phyloP scores from a whole-genome alignment of 2,888 invertebrate genomes.

The Petrolisthes cinctipes region DNA sequence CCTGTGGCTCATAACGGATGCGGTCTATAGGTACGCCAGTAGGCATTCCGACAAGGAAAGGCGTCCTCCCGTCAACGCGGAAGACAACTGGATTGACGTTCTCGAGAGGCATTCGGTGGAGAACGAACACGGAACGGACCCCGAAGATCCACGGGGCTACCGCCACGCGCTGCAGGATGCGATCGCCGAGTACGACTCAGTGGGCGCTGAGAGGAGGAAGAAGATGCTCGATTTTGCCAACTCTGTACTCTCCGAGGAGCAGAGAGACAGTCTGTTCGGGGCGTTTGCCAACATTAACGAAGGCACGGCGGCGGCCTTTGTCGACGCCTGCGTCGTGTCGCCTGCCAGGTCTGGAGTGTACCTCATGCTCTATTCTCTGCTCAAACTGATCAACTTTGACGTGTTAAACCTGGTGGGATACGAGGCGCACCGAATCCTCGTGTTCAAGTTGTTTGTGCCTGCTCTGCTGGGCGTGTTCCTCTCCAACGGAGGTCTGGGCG shows the following conservation, averaged over 20 bases:
- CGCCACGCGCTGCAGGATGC: background rate
- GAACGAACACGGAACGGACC: too few species aligned
- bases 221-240: background rate
- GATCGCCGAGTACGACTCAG: background rate
- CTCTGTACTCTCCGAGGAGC: too few species aligned
- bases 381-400: slow-evolving; percentile 1
- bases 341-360: slow-evolving; percentile 5
- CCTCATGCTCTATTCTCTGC: background rate
- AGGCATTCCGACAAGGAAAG: background rate
- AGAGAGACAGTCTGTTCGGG: too few species aligned
- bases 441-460: slow-evolving; percentile 9
- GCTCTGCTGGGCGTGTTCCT: slow-evolving; percentile 1
- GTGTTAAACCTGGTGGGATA: background rate
- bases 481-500: background rate
- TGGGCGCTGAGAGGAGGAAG: background rate
- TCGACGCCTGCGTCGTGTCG: too few species aligned
- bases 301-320: too few species aligned
- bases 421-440: slow-evolving; percentile 1
- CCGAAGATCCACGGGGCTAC: too few species aligned
- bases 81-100: background rate
- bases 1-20: background rate
- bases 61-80: background rate
- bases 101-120: too few species aligned
- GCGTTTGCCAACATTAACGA: too few species aligned
- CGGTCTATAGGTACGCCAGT: background rate